Percentiles rank a stretch among this genome's conserved stretches.
These are phyloP conservation scores for Microcebus murinus DNA, from an alignment of 2,113 vertebrate genomes.

Conservation along the genomic window DNA sequence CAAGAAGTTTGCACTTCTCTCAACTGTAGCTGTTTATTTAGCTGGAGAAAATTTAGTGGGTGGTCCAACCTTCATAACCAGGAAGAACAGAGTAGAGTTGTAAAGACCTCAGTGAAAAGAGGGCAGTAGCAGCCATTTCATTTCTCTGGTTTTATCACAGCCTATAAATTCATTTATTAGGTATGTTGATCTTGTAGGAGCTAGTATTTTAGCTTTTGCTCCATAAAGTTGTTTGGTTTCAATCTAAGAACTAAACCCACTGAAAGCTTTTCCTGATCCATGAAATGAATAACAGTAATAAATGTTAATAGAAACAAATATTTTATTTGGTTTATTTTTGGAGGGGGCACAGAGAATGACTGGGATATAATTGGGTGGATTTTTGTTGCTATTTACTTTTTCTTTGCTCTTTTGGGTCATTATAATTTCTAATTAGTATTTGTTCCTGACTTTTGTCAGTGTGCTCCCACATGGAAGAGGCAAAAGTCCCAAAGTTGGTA, in stretches of 20 bases:
- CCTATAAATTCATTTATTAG: not conserved
- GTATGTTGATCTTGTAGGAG: not conserved
- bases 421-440: not conserved
- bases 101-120: not conserved
- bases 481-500: not conserved
- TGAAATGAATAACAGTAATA: not conserved
- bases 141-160: not conserved
- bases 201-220: not conserved
- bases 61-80: not conserved
- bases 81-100: not conserved
- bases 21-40: conserved; percentile 62
- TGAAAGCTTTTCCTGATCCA: not conserved
- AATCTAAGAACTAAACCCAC: not conserved
- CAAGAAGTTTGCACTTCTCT: conserved; percentile 53
- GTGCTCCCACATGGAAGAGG: not conserved
- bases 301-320: conserved; percentile 27
- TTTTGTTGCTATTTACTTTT: conserved; percentile 2
- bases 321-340: not conserved
- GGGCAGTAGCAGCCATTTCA: not conserved
- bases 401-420: not conserved
- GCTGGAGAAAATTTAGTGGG: conserved; percentile 56
- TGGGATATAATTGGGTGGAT: not conserved
- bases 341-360: not conserved
- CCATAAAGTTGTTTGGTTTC: not conserved
- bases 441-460: not conserved